A percentile compares a stretch with the other conserved stretches of the same genome.
These are phyloP conservation scores for Nautilus pompilius DNA, from an alignment of 1,140 invertebrate genomes.

Conservation along the genomic window DNA sequence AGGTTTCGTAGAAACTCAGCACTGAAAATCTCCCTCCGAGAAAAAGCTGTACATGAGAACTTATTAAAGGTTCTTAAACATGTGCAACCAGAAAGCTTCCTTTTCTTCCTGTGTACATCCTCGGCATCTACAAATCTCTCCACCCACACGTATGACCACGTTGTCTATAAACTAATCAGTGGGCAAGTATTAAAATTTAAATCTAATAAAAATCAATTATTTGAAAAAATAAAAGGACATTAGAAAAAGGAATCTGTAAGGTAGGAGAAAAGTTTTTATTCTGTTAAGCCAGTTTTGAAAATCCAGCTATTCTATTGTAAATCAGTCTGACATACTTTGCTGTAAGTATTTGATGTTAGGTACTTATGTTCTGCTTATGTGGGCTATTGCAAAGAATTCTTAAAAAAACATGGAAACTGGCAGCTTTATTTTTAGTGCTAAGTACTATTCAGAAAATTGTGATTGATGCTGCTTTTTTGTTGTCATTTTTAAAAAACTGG, in stretches of 20 bases:
- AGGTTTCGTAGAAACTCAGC: constrained; percentile 31
- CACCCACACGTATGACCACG: constrained; percentile 27
- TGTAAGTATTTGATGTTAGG: neutral
- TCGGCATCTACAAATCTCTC: constrained; percentile 14
- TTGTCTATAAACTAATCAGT: constrained; percentile 12
- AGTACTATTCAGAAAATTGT: no score
- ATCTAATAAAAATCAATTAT: neutral
- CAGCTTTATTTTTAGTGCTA: no score
- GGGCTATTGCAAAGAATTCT: no score
- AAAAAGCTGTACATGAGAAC: constrained; percentile 23
- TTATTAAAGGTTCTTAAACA: constrained; percentile 9
- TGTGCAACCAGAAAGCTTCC: constrained; percentile 14
- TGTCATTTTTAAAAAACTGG: no score
- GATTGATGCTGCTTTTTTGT: no score
- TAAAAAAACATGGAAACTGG: no score
- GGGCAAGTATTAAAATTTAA: constrained; percentile 4
- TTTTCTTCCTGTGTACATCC: constrained; percentile 24
- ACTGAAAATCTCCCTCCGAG: constrained; percentile 24
- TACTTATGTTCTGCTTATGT: no score
- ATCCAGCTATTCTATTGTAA: neutral
- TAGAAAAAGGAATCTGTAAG: no score
- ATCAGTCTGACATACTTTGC: neutral
- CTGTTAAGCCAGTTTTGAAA: neutral
- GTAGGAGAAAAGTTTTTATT: neutral
- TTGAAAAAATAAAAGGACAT: neutral